Evolutionary conservation across 92 coral and sea anemone species (phyloP).

Genomic region (Paragorgia papillata): DNA sequence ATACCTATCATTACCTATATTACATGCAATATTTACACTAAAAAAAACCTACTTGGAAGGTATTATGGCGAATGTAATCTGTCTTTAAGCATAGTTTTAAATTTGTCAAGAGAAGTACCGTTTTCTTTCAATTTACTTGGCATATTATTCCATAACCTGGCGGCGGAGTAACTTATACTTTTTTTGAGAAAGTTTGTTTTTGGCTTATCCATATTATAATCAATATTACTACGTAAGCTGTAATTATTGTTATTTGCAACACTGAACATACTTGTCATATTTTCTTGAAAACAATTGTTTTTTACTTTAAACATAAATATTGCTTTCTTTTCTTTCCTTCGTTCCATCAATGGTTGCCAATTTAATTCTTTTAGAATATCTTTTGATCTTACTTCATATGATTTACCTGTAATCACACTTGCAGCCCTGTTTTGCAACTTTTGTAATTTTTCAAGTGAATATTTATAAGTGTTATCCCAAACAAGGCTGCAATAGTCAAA

Average conservation of each 20-base stretch:
- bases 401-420: too few relatives aligned
- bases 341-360: conserved; percentile 23
- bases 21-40: too few relatives aligned
- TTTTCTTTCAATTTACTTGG: conserved; percentile 10
- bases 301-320: neutral
- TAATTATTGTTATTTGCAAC: conserved; percentile 17
- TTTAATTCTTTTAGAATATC: neutral
- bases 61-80: neutral
- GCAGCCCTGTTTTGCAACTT: conserved; percentile 12
- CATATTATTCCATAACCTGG: too few relatives aligned
- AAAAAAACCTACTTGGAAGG: too few relatives aligned
- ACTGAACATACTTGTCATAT: neutral
- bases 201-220: too few relatives aligned
- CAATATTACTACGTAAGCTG: conserved; percentile 18
- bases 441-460: neutral
- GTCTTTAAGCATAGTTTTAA: neutral
- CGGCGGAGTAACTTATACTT: neutral
- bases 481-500: conserved; percentile 22
- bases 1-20: too few relatives aligned
- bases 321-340: conserved; percentile 11
- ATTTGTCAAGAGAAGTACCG: neutral
- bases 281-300: neutral
- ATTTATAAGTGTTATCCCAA: neutral
- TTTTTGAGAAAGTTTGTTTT: too few relatives aligned
- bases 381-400: too few relatives aligned